Percentiles rank a stretch among this genome's conserved stretches.
Evolutionary conservation across 2,113 vertebrate genomes (phyloP).

Genomic region (Plestiodon gilberti): DNA sequence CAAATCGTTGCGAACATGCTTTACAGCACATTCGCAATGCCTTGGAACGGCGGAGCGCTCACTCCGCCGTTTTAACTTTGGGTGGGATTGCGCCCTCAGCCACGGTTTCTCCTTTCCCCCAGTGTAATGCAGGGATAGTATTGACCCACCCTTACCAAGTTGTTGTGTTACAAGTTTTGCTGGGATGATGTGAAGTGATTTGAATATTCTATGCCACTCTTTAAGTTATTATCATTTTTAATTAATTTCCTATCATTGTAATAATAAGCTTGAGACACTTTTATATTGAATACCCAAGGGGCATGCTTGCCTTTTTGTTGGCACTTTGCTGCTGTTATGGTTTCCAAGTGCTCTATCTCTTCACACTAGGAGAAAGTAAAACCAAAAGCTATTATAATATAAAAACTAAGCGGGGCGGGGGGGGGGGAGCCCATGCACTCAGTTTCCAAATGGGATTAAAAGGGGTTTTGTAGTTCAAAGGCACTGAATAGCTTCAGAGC

Average conservation of each 20-base stretch:
- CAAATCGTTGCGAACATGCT: too few species aligned
- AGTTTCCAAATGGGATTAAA: background rate
- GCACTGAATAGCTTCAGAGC: background rate
- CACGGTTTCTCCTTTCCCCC: too few species aligned
- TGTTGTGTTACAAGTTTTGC: too few species aligned
- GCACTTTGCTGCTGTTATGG: too few species aligned
- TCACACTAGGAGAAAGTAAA: background rate
- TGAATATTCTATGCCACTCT: background rate
- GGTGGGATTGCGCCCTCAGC: too few species aligned
- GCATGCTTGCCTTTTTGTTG: background rate
- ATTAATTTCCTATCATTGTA: background rate
- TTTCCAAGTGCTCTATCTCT: background rate
- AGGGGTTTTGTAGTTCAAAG: background rate
- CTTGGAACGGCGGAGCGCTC: too few species aligned
- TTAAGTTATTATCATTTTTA: background rate
- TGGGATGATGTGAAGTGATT: background rate
- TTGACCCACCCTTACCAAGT: too few species aligned
- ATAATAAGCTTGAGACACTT: background rate
- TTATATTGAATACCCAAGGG: background rate
- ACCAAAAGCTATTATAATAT: background rate
- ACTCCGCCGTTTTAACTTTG: too few species aligned
- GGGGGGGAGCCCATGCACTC: background rate
- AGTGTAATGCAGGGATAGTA: too few species aligned
- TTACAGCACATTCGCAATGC: too few species aligned
- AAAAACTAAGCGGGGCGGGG: background rate